Percentiles rank a stretch among this genome's conserved stretches.
phyloP scores from a whole-genome alignment of 2,888 invertebrate species.

The Catocala sponsa region DNA sequence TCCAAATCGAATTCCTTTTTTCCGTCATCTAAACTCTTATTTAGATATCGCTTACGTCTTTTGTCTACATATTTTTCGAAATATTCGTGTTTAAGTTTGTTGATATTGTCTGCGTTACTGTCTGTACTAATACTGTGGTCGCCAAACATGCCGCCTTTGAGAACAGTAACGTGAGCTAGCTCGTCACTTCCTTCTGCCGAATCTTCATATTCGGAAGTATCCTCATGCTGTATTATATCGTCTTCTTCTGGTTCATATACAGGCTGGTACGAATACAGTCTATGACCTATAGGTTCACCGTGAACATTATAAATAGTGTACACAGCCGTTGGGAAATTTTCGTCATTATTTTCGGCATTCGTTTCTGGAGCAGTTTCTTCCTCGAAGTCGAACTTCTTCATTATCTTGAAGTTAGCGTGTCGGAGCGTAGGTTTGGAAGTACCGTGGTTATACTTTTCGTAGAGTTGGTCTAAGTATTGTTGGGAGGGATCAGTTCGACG shows the following conservation, averaged over 20 bases:
- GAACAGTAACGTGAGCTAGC: slow-evolving; percentile 72
- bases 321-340: slow-evolving; percentile 78
- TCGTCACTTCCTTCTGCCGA: slow-evolving; percentile 68
- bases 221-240: slow-evolving; percentile 69
- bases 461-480: slow-evolving; percentile 71
- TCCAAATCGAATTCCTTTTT: slow-evolving; percentile 66
- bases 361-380: slow-evolving; percentile 65
- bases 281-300: slow-evolving; percentile 84
- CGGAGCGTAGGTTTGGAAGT: slow-evolving; percentile 78
- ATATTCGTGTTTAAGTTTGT: slow-evolving; percentile 80
- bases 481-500: slow-evolving; percentile 66
- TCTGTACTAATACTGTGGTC: slow-evolving; percentile 57
- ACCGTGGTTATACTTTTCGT: slow-evolving; percentile 81
- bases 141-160: slow-evolving; percentile 80
- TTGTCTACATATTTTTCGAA: slow-evolving; percentile 82
- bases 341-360: slow-evolving; percentile 60
- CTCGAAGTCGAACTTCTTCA: slow-evolving; percentile 81
- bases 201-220: slow-evolving; percentile 71
- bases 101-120: slow-evolving; percentile 68
- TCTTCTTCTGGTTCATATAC: slow-evolving; percentile 82
- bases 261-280: slow-evolving; percentile 82
- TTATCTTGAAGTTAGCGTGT: slow-evolving; percentile 81
- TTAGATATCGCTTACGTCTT: slow-evolving; percentile 76
- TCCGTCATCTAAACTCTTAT: slow-evolving; percentile 62
- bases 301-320: slow-evolving; percentile 83